A percentile compares a stretch with the other conserved stretches of the same genome.
Conservation (phyloP, 2,113 vertebrate genomes). For the Arothron firmamentum region DNA sequence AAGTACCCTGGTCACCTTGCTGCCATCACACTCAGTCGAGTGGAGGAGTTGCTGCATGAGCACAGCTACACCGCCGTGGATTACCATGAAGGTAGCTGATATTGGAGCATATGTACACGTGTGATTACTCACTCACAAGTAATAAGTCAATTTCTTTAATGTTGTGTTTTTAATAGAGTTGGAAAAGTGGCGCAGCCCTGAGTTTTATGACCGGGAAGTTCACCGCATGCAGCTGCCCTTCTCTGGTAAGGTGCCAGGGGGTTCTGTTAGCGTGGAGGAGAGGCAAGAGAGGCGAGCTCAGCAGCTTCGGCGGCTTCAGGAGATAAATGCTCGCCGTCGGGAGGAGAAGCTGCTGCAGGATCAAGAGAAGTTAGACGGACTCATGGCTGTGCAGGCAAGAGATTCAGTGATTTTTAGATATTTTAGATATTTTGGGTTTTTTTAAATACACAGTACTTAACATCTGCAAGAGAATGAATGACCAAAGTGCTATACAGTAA, state of each 20-base stretch:
- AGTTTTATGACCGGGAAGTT: constrained; percentile 89
- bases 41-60: constrained; percentile 93
- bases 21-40: constrained; percentile 89
- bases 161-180: constrained; percentile 73
- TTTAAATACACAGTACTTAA: neutral
- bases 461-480: neutral
- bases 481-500: neutral
- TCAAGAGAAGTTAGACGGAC: constrained; percentile 86
- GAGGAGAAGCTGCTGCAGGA: constrained; percentile 93
- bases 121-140: too few relatives aligned
- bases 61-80: constrained; percentile 90
- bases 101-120: too few relatives aligned
- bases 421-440: neutral
- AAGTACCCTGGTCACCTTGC: constrained; percentile 92
- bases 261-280: constrained; percentile 83
- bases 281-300: constrained; percentile 89
- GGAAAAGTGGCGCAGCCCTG: constrained; percentile 87
- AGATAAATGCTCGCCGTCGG: constrained; percentile 87
- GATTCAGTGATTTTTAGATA: neutral
- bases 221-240: constrained; percentile 96
- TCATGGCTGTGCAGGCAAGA: constrained; percentile 85
- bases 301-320: constrained; percentile 89
- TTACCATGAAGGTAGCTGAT: constrained; percentile 84
- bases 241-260: constrained; percentile 83
- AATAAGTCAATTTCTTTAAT: neutral